Conservation (phyloP, 2,888 invertebrate species). For the Hedya salicella region DNA sequence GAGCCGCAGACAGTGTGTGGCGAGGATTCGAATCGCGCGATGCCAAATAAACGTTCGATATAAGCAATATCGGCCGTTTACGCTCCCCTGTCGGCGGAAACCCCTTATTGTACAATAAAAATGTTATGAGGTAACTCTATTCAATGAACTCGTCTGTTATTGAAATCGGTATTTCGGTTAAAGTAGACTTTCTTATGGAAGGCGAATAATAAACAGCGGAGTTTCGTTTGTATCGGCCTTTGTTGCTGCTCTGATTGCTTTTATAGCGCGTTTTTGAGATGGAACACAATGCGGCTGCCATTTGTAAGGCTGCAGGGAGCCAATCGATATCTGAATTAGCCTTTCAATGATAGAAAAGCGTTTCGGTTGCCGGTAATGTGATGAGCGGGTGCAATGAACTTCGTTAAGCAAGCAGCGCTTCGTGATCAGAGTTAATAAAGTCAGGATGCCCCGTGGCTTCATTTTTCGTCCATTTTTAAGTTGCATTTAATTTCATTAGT, state of each 20-base stretch:
- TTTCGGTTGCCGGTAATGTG: constrained; percentile 38
- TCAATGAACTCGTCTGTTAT: constrained; percentile 81
- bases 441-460: constrained; percentile 23
- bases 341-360: constrained; percentile 39
- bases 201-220: constrained; percentile 65
- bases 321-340: constrained; percentile 37
- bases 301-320: constrained; percentile 31
- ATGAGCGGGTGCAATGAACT: constrained; percentile 40
- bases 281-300: constrained; percentile 44
- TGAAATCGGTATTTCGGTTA: constrained; percentile 77
- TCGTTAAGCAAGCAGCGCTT: constrained; percentile 31
- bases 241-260: constrained; percentile 64
- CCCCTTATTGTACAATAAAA: constrained; percentile 82
- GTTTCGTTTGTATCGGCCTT: constrained; percentile 59
- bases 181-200: constrained; percentile 69
- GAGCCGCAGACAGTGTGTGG: constrained; percentile 43
- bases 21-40: constrained; percentile 44
- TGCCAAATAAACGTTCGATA: constrained; percentile 64
- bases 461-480: constrained; percentile 28
- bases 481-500: constrained; percentile 15
- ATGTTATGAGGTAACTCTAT: constrained; percentile 83
- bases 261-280: constrained; percentile 53
- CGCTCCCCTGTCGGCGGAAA: constrained; percentile 65
- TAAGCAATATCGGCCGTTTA: constrained; percentile 74
- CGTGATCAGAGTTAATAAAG: constrained; percentile 41